Base-by-base conservation (phyloP, 1,140 invertebrate genomes). In the Meloidogyne chitwoodi region DNA sequence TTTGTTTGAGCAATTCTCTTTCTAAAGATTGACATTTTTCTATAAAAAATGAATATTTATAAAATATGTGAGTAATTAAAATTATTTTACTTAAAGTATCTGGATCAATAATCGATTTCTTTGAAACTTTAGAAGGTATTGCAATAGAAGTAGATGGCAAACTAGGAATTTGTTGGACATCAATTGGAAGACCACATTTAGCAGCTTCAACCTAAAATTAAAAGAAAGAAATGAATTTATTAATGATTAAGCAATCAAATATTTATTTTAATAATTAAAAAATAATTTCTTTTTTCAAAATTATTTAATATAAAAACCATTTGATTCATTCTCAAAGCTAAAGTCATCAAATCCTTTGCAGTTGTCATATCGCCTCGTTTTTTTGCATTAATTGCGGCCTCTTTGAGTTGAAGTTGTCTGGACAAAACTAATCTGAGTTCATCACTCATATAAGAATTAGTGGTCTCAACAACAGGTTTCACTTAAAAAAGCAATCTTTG, bases 131-230 rank as follows among this genome's bases (percentile, higher is more conserved):
- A 14, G 74, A 24, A 29, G 63, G n/a, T 62, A 69, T 1, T 16
- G 62, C 62, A 10, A 8, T 65, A 19, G 62, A 29, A 69, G 26
- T 66, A 34, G 74, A 70, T 6, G 65, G 74, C 8, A 75, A 34
- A 41, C 38, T 62, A n/a, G 76, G 76, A 3, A 77, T 56, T 27
- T 77, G 63, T 44, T 56, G 73, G 14, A 77, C 34, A 29, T 77
- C 67, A 34, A 77, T 61, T 66, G 76, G 71, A 24, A 77, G 12
- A 66, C 74, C 76, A 73, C 74, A 77, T 74, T 76, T 44, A 22
- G 64, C 73, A 11, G 76, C 73, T 44, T 77, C 63, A 22, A 77
- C 73, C 73, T 61, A 63, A 62, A 48, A 72, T 16, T 1, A 26
- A n/a, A 71, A 56, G 29, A 3, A 3, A 56, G 8, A 24, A 72